A percentile compares a stretch with the other conserved stretches of the same genome.
These are phyloP conservation scores for Homarus gammarus DNA, from an alignment of 2,888 invertebrate genomes.

Conservation along the genomic window DNA sequence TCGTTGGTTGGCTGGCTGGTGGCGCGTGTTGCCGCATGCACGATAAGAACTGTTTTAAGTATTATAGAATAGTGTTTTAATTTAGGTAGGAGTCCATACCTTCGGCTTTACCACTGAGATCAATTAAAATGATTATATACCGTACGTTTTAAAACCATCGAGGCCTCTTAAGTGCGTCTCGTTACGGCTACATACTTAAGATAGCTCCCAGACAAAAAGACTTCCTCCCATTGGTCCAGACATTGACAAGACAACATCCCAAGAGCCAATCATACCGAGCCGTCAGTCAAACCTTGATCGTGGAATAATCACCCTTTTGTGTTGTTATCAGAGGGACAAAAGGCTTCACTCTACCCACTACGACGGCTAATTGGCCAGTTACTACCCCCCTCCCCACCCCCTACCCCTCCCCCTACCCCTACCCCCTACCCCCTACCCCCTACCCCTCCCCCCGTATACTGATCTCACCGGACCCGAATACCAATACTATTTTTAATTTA, in stretches of 20 bases:
- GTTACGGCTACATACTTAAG: not conserved
- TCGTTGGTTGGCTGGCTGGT: constrained; percentile 38
- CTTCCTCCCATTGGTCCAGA: constrained; percentile 12
- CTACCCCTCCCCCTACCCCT: no score
- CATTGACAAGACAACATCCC: not conserved
- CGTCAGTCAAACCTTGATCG: constrained; percentile 43
- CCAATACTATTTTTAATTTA: no score
- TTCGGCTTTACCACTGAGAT: no score
- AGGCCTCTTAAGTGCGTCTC: not conserved
- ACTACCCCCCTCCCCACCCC: no score
- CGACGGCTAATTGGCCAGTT: constrained; percentile 41
- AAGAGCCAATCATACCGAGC: constrained; percentile 31
- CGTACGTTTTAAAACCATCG: not conserved
- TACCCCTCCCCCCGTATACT: no score
- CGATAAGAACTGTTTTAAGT: not conserved
- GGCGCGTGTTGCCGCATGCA: not conserved
- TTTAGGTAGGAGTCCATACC: no score
- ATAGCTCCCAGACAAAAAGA: not conserved
- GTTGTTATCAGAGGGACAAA: constrained; percentile 18
- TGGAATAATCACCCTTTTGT: constrained; percentile 50
- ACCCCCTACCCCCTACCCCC: no score
- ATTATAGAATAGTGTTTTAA: no score
- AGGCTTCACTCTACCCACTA: not conserved
- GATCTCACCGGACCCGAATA: no score
- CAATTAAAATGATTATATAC: no score